Evolutionary conservation across 2,888 invertebrate genomes (phyloP), one percentile per base, ranked within the genome.

Genomic region (Sericinus montela): DNA sequence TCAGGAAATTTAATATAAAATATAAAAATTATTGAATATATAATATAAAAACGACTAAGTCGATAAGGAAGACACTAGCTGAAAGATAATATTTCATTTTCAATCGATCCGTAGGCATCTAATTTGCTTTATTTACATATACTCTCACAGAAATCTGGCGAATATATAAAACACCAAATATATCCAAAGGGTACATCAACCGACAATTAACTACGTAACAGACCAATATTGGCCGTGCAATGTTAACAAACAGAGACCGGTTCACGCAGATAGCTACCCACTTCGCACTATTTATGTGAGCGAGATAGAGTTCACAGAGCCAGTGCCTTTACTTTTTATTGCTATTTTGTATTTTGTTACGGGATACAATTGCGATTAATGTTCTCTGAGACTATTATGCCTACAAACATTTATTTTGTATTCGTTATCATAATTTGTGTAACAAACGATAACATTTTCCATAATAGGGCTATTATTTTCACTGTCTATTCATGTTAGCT

Each of bases 171-270:
- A 64, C 62, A 55, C 59, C 55, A 60, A 1, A 30, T 9, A 43
- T 37, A 38, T 37, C 32, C 37, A 37, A 38, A 38, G 38, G 32
- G 48, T 25, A 38, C 68, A 75, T 72, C 74, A 70, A 65, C 70
- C 71, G 66, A 77, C 80, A 81, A 80, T 81, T 80, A 80, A 80
- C 76, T 66, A 71, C 73, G 70, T 77, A 80, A 76, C 79, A 62
- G 71, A 72, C 74, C 74, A 77, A 78, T 79, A 77, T 67, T 73
- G 75, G 67, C 67, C 65, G 55, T 67, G 56, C 69, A 64, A 80
- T 73, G 78, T 80, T 78, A 80, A 79, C 79, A 70, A 75, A 75
- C 79, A 70, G 75, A 75, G 69, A 72, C 58, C 56, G 58, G 56
- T 30, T 25, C 32, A 32, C 48, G 11, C 10, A 32, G 48, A 63